Conservation (phyloP, 2,797 vertebrate genomes). For the Mycteria americana region DNA sequence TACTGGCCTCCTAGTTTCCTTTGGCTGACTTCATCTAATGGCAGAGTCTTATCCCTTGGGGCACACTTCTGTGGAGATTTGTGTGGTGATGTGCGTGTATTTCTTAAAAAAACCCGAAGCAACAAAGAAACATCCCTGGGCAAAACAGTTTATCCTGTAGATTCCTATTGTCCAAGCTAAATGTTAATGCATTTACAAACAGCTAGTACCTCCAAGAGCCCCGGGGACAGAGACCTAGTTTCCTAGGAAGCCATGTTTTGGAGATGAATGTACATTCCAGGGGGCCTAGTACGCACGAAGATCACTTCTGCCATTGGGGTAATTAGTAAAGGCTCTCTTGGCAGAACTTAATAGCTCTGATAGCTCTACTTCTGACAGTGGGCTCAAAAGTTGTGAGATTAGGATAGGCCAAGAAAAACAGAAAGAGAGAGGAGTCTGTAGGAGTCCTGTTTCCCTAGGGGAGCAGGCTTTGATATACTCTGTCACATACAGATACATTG, state of each 20-base stretch:
- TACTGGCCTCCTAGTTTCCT: not conserved
- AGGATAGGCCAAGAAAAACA: not conserved
- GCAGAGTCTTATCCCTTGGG: not conserved
- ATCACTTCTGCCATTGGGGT: not conserved
- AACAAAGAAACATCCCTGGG: not conserved
- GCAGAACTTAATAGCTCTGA: not conserved
- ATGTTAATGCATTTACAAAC: not conserved
- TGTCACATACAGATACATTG: not conserved
- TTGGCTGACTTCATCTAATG: conserved; percentile 21
- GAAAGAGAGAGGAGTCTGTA: not conserved
- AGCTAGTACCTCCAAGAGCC: not conserved
- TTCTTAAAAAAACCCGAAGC: not conserved
- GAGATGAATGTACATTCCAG: not conserved
- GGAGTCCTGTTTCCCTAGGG: not conserved
- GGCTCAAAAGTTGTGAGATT: not conserved
- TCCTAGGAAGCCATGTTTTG: not conserved
- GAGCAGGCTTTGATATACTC: not conserved
- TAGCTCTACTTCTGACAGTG: accelerated
- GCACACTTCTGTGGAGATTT: not conserved
- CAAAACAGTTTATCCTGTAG: not conserved
- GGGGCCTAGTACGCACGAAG: accelerated
- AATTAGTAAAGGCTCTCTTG: not conserved
- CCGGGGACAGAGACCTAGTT: not conserved
- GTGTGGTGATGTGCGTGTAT: not conserved
- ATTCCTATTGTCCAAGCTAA: not conserved